phyloP scores from a whole-genome alignment of 1,140 invertebrate genomes.

The Paralvinella palmiformis region DNA sequence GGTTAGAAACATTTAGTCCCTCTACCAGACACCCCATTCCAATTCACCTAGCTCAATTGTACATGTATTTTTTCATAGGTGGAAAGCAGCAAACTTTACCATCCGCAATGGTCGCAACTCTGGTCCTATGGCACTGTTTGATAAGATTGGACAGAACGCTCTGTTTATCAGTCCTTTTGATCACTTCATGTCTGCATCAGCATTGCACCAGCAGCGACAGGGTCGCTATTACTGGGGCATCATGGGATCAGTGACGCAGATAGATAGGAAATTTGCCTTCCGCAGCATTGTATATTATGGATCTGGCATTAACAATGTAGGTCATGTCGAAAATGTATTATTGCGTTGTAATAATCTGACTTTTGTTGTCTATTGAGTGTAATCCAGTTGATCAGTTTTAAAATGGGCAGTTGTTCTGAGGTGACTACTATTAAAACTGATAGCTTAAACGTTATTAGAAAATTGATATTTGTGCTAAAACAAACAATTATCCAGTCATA shows the following conservation, averaged over 20 bases:
- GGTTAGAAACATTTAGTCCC: too few species aligned
- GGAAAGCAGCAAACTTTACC: background rate
- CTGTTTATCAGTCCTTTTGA: background rate
- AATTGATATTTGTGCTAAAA: too few species aligned
- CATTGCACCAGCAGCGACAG: background rate
- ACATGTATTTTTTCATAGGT: background rate
- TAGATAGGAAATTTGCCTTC: slow-evolving; percentile 20
- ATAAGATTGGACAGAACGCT: slow-evolving; percentile 12
- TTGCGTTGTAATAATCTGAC: background rate
- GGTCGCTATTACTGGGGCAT: slow-evolving; percentile 24
- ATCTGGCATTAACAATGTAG: slow-evolving; percentile 11
- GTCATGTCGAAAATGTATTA: background rate
- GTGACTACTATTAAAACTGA: too few species aligned
- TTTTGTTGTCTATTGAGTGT: background rate
- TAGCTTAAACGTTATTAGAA: too few species aligned
- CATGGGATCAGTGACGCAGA: slow-evolving; percentile 30
- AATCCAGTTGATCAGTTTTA: background rate
- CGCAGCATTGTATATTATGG: slow-evolving; percentile 24
- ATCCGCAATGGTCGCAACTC: background rate
- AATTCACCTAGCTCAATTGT: too few species aligned
- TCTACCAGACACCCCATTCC: too few species aligned
- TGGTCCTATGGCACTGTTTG: slow-evolving; percentile 15
- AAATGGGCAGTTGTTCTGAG: background rate
- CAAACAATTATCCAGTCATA: too few species aligned
- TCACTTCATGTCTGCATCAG: slow-evolving; percentile 10